Evolutionary conservation across 2,113 vertebrate species (phyloP).

Genomic region (Callipepla squamata): DNA sequence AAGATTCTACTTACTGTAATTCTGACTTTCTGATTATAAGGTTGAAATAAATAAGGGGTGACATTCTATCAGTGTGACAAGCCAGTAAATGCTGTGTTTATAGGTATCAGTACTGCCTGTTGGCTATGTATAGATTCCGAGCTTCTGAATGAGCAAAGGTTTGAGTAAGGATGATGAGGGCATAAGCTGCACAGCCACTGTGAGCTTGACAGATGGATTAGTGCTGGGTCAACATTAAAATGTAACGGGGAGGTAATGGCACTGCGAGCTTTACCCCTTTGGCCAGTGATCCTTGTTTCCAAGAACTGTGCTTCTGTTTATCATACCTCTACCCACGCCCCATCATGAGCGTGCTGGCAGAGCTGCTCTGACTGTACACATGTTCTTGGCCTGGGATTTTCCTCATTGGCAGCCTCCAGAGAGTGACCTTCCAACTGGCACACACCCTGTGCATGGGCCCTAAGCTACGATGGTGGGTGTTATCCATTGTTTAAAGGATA

Average conservation of each 20-base stretch:
- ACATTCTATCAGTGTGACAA: constrained; percentile 44
- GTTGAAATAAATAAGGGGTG: constrained; percentile 32
- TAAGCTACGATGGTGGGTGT: neutral
- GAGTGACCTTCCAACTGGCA: neutral
- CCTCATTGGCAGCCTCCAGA: neutral
- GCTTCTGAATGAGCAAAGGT: neutral
- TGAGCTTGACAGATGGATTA: neutral
- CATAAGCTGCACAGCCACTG: neutral
- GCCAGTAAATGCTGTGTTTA: neutral
- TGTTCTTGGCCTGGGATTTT: neutral
- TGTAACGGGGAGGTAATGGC: neutral
- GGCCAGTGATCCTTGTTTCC: neutral
- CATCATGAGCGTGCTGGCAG: neutral
- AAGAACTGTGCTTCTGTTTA: neutral
- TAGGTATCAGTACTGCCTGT: neutral
- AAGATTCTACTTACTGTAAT: constrained; percentile 43
- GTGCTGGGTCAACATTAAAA: neutral
- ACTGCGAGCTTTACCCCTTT: neutral
- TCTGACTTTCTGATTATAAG: constrained; percentile 50
- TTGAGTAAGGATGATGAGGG: neutral
- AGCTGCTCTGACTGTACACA: neutral
- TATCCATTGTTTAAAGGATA: neutral
- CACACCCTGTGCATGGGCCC: fast-evolving
- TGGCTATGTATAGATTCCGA: neutral
- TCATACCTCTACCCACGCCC: neutral